phyloP scores from a whole-genome alignment of 2,888 invertebrate species.

The Eupithecia pulchellata region DNA sequence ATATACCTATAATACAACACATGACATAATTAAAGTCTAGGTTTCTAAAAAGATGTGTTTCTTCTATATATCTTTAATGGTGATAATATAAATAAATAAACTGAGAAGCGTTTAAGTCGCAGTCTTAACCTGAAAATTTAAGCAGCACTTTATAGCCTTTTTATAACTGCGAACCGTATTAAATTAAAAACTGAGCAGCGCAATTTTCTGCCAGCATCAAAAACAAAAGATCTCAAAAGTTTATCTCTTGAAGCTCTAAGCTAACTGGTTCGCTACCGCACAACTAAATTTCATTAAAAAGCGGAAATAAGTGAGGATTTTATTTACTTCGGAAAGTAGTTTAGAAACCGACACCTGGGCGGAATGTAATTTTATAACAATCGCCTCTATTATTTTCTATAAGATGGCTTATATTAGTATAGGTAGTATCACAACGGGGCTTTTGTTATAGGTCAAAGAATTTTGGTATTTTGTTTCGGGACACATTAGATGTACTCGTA shows the following conservation, averaged over 20 bases:
- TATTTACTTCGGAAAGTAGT: slow-evolving; percentile 21
- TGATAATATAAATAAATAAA: too few relatives aligned
- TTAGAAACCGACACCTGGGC: slow-evolving; percentile 10
- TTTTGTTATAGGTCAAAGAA: too few relatives aligned
- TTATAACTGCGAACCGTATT: not conserved
- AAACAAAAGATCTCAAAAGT: slow-evolving; percentile 20
- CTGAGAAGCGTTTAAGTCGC: not conserved
- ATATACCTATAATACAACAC: too few relatives aligned
- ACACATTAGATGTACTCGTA: too few relatives aligned
- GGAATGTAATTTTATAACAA: not conserved
- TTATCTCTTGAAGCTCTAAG: slow-evolving; percentile 25
- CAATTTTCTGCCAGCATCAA: slow-evolving; percentile 12
- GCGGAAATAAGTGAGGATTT: slow-evolving; percentile 21
- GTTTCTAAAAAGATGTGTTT: too few relatives aligned
- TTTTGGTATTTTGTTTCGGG: too few relatives aligned
- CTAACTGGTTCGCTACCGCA: slow-evolving; percentile 28
- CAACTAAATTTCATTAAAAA: slow-evolving; percentile 30
- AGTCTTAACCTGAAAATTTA: not conserved
- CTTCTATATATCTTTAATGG: too few relatives aligned
- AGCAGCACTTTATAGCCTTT: not conserved
- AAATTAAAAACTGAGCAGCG: slow-evolving; percentile 7
- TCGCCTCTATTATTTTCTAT: too few relatives aligned
- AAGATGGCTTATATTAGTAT: too few relatives aligned
- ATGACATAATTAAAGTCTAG: too few relatives aligned
- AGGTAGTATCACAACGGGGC: too few relatives aligned